phyloP scores from a whole-genome alignment of 2,113 vertebrate species.

The Catharus bicknelli region DNA sequence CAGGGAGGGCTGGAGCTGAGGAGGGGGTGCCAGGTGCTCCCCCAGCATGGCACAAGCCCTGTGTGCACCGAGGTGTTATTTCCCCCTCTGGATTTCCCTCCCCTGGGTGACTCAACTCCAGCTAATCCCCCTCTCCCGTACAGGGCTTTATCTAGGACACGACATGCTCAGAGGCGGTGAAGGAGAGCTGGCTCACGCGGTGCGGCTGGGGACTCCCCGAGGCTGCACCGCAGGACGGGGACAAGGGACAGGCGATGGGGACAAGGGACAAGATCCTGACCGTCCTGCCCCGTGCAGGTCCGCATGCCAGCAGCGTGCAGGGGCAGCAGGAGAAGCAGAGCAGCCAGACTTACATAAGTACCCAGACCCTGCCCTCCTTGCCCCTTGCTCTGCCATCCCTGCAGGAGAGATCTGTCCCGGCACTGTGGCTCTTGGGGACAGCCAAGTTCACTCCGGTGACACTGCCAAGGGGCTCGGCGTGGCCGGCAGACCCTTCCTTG shows the following conservation, averaged over 20 bases:
- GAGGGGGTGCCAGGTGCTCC: not conserved
- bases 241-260: not conserved
- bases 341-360: conserved; percentile 27
- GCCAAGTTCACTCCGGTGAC: not conserved
- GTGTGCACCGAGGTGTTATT: not conserved
- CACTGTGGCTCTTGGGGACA: not conserved
- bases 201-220: conserved; percentile 5
- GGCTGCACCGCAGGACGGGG: conserved; percentile 41
- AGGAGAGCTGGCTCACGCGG: conserved; percentile 24
- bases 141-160: conserved; percentile 11
- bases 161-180: not conserved
- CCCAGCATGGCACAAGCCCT: not conserved
- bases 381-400: not conserved
- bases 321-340: not conserved
- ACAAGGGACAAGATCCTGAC: not conserved
- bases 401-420: not conserved
- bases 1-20: not conserved
- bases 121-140: conserved; percentile 21
- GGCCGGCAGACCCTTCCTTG: not conserved
- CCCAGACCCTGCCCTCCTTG: not conserved
- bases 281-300: not conserved
- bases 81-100: not conserved
- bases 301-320: rapidly evolving
- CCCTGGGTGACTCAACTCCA: conserved; percentile 60
- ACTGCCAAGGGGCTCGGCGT: rapidly evolving